Evolutionary conservation across 2,888 invertebrate genomes (phyloP).

Genomic region (Drosophila nr. perissopoda): DNA sequence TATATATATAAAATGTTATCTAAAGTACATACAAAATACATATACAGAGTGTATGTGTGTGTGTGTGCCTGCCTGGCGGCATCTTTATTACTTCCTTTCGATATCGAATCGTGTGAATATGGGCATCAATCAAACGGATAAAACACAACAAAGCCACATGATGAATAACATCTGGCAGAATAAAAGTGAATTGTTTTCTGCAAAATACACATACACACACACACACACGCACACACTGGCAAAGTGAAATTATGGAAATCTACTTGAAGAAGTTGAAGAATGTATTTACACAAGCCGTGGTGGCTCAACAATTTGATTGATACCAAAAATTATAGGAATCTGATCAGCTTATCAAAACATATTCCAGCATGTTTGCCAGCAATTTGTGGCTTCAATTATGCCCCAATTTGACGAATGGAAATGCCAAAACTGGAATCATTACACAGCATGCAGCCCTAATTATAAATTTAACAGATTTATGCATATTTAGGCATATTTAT

Average conservation of each 20-base stretch:
- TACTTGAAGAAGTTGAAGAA: constrained; percentile 64
- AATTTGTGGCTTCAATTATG: constrained; percentile 14
- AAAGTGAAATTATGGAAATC: constrained; percentile 56
- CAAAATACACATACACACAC: constrained; percentile 43
- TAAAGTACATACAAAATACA: constrained; percentile 1
- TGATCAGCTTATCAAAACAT: constrained; percentile 12
- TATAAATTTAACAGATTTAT: not conserved
- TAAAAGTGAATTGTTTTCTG: constrained; percentile 66
- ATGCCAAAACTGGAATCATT: not conserved
- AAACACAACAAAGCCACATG: constrained; percentile 72
- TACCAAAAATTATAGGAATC: constrained; percentile 19
- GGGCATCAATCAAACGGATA: constrained; percentile 71
- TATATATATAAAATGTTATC: not conserved
- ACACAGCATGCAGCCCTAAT: not conserved
- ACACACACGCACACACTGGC: constrained; percentile 1
- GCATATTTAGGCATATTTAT: not conserved
- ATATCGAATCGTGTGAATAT: constrained; percentile 74
- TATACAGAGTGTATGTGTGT: constrained; percentile 1
- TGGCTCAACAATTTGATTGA: constrained; percentile 41
- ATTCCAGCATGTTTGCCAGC: constrained; percentile 9
- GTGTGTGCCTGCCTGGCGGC: constrained; percentile 29
- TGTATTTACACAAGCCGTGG: constrained; percentile 34
- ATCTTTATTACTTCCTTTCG: constrained; percentile 68
- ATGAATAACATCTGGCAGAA: constrained; percentile 71
- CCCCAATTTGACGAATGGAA: not conserved